Evolutionary conservation across 2,888 invertebrate genomes (phyloP), one percentile per base, ranked within the genome.

Genomic region (Aromia moschata): DNA sequence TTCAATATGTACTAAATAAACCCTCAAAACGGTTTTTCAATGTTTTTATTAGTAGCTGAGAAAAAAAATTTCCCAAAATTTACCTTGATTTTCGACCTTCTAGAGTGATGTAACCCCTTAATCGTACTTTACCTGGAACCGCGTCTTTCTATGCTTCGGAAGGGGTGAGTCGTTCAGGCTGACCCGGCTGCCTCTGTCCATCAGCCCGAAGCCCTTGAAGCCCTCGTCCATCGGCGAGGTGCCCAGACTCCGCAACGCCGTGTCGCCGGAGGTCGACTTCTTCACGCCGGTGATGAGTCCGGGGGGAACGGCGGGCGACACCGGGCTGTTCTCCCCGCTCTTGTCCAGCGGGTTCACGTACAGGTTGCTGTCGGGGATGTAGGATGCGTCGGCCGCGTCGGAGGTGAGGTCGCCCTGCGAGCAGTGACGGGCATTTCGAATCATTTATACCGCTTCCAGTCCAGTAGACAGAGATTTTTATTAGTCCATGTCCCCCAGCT

Each of bases 301-400:
- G 25, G 80, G 84, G 5, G 71, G 82, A 74, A 84, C 76, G 73
- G 70, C 58, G 70, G 73, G 78, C 70, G 74, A 81, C 72, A 80
- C 82, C 71, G 84, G 79, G 71, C 80, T 79, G 60, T 80, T 80
- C 54, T 80, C 80, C 37, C 75, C 75, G 58, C 79, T 80, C 82
- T 90, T 89, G 77, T 90, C 91, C 84, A 94, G 81, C 58, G 94
- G 93, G 83, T 93, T 94, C 79, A 94, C 91, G 83, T 94, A 94
- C 77, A 94, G 85, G 84, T 93, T 93, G 80, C 92, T 92, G 80
- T 89, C 89, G 41, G 78, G 64, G 47, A 83, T 81, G 70, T 74
- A 75, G 31, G 75, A 71, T 49, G 75, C 72, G 62, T 81, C 81
- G 38, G 75, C 78, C 40, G 79, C 74, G 59, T 82, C 81, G n/a